Conservation (phyloP, 2,797 vertebrate genomes). For the Mormyrops boulengeri region DNA sequence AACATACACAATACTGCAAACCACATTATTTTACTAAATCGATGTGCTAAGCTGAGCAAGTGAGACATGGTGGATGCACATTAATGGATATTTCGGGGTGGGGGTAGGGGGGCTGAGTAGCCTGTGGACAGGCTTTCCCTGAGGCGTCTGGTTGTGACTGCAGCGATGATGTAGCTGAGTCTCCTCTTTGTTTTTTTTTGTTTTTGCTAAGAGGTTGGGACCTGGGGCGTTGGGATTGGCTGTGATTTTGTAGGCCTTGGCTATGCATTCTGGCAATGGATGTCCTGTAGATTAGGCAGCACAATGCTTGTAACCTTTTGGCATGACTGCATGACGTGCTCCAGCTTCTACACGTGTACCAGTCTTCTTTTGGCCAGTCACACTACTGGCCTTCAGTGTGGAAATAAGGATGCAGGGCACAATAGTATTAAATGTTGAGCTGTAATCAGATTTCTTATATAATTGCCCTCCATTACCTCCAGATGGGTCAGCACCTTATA, state of each 20-base stretch:
- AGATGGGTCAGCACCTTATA: neutral
- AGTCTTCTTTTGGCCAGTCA: neutral
- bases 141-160: neutral
- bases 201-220: neutral
- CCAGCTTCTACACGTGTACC: neutral
- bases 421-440: neutral
- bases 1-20: neutral
- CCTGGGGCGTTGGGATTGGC: neutral
- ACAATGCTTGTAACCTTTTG: neutral
- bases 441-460: neutral
- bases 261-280: neutral
- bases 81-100: neutral
- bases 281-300: neutral
- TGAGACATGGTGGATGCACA: neutral
- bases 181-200: neutral
- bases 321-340: neutral
- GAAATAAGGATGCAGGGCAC: neutral
- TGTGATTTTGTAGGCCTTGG: neutral
- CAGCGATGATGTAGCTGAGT: neutral
- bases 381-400: neutral
- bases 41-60: neutral
- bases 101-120: neutral
- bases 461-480: neutral
- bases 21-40: neutral
- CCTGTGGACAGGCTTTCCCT: neutral